Base-by-base conservation (phyloP, 2,113 vertebrate species). In the Megaceryle torquata region DNA sequence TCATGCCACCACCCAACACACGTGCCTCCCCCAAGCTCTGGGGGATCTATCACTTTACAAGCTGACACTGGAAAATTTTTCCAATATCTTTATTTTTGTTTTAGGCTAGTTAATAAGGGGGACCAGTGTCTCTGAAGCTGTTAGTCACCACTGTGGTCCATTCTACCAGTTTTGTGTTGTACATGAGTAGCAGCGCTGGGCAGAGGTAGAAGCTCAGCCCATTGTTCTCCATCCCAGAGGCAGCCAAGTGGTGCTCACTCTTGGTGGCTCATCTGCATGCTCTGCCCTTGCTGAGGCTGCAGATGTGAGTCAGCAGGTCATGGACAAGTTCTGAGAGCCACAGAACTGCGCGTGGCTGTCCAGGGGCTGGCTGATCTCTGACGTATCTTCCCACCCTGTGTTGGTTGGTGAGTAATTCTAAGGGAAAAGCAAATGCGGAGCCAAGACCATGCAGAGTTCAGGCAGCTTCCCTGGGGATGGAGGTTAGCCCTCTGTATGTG, bases 251-350 rank as follows among this genome's bases (percentile, higher is more conserved):
- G 21, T 39, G 29, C 19, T 3, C 37, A 54, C 41, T 63, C 17
- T 29, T 46, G 41, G 17, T 43, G 61, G 43, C 4, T 26, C 5
- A 10, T 86, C 88, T 33, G 46, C 12, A 16, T 1, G 2, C 14
- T 46, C 29, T 77, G 69, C n/a, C 37, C 10, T 0, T 0, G 0
- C 29, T 33, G 53, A 65, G 33, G 22, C 24, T 63, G 35, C 65
- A 67, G 65, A 2, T 3, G 19, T 50, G n/a, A 19, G 13, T 21
- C 28, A 61, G 44, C 1, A 5, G 44, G 41, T 75, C 2, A 0
- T 26, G 39, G 31, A 13, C 31, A 39, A 65, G 46, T 39, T 54
- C 29, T 41, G 56, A 78, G 60, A 60, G 26, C 37, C 64, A 14
- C 35, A 46, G 29, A n/a, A 6, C 31, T 37, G 31, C 2, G 1